Percentiles rank a stretch among this genome's conserved stretches.
Conservation (phyloP, 2,797 vertebrate species). For the Dermochelys coriacea region DNA sequence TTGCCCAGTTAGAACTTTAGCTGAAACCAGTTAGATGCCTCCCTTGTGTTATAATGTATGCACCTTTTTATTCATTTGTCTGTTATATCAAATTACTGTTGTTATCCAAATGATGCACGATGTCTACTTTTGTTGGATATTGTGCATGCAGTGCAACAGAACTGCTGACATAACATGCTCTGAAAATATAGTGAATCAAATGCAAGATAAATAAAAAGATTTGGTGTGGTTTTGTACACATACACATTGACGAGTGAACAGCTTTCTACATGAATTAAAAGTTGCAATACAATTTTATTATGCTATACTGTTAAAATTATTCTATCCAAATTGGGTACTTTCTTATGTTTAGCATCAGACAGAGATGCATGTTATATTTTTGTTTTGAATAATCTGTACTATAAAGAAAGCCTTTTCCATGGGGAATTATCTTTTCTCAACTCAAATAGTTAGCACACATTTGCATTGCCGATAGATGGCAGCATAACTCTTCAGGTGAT, state of each 20-base stretch:
- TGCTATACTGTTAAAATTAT: not conserved
- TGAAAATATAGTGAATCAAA: not conserved
- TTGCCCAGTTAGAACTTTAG: not conserved
- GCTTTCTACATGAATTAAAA: not conserved
- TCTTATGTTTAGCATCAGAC: not conserved
- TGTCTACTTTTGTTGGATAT: not conserved
- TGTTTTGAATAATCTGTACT: conserved; percentile 33
- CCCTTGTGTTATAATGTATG: not conserved
- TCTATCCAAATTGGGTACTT: not conserved
- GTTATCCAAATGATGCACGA: not conserved
- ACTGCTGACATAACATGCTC: not conserved
- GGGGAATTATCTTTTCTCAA: not conserved
- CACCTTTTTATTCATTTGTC: not conserved
- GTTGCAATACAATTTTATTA: not conserved
- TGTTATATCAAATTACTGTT: not conserved
- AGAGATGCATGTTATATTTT: not conserved
- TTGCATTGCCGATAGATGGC: conserved; percentile 79
- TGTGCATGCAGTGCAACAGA: not conserved
- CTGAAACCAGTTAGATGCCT: not conserved
- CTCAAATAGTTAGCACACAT: not conserved
- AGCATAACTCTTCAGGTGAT: conserved; percentile 76
- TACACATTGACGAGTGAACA: not conserved
- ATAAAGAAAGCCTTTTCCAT: not conserved
- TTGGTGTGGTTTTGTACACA: rapidly evolving
- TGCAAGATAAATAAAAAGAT: not conserved